Evolutionary conservation across 2,888 invertebrate species (phyloP).

Genomic region (Hydrotaea diabolus): DNA sequence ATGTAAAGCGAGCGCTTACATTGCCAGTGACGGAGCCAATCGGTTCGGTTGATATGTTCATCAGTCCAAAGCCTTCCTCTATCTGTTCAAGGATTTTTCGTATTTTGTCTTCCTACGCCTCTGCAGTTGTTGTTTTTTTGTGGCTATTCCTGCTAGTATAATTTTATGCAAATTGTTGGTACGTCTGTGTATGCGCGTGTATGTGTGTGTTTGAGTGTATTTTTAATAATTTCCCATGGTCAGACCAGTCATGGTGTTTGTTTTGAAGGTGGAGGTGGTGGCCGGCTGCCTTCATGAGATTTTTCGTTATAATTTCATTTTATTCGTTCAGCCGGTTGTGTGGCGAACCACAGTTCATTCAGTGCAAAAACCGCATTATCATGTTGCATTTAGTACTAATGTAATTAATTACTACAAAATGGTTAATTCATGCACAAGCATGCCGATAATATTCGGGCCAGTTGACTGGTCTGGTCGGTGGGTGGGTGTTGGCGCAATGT

Average conservation of each 20-base stretch:
- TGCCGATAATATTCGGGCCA: not conserved
- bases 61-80: no score
- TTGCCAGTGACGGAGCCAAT: not conserved
- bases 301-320: conserved; percentile 30
- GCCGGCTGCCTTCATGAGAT: not conserved
- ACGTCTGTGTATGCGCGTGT: not conserved
- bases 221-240: conserved; percentile 18
- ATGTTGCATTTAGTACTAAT: conserved; percentile 70
- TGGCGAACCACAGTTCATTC: conserved; percentile 63
- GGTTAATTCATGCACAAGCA: conserved; percentile 45
- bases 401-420: conserved; percentile 62
- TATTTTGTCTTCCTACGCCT: conserved; percentile 11
- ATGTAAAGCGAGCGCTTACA: no score
- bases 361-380: conserved; percentile 68
- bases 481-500: no score
- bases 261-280: not conserved
- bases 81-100: no score
- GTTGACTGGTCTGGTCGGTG: no score
- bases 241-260: conserved; percentile 51
- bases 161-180: conserved; percentile 3
- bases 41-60: not conserved
- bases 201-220: not conserved
- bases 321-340: conserved; percentile 45
- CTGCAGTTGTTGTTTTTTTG: not conserved
- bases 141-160: not conserved